Percentiles rank a stretch among this genome's conserved stretches.
Evolutionary conservation across 1,140 invertebrate species (phyloP).

Genomic region (Papilio polytes): DNA sequence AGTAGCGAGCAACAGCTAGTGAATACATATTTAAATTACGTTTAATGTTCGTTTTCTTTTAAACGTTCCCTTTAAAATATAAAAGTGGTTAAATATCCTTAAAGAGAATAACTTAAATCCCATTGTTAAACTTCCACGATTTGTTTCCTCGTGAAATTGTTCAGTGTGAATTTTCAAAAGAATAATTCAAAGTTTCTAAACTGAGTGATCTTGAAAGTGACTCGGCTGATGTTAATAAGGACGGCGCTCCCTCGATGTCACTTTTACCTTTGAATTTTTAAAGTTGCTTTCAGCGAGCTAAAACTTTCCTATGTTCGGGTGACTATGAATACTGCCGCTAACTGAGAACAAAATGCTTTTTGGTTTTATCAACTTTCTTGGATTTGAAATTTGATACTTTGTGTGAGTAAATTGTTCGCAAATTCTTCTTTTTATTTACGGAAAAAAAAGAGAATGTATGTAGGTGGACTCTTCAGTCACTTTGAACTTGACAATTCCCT

Average conservation of each 20-base stretch:
- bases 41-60: not conserved
- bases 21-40: too few species aligned
- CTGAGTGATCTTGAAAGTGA: conserved; percentile 58
- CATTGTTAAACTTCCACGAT: conserved; percentile 30
- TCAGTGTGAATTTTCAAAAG: conserved; percentile 49
- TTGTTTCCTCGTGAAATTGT: conserved; percentile 30
- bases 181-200: conserved; percentile 55
- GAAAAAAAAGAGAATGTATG: too few species aligned
- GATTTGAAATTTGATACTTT: not conserved
- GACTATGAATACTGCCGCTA: conserved; percentile 43
- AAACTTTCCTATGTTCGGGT: conserved; percentile 61
- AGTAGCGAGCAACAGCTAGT: too few species aligned
- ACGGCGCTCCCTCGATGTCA: conserved; percentile 56
- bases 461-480: too few species aligned
- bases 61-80: not conserved
- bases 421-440: too few species aligned
- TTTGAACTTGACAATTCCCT: too few species aligned
- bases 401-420: not conserved
- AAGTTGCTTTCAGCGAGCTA: conserved; percentile 50
- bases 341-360: conserved; percentile 19
- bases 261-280: conserved; percentile 67
- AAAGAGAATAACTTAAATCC: conserved; percentile 26
- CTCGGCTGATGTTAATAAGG: conserved; percentile 64
- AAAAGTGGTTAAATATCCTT: conserved; percentile 14
- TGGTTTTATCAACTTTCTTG: not conserved